phyloP scores from a whole-genome alignment of 2,797 vertebrate species.

The Artibeus jamaicensis region DNA sequence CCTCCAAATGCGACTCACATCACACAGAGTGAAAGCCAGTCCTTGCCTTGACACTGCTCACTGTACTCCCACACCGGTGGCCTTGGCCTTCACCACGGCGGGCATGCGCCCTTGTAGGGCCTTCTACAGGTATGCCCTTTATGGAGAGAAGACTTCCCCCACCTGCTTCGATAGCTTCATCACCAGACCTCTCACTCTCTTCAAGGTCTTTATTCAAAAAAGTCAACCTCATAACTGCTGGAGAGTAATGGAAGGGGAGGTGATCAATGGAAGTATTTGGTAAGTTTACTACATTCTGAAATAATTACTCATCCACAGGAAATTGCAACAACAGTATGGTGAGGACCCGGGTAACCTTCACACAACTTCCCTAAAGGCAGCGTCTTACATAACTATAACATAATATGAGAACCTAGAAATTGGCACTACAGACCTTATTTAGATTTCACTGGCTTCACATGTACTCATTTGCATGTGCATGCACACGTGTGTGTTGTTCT shows the following conservation, averaged over 20 bases:
- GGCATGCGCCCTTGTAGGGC: background rate
- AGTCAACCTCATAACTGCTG: background rate
- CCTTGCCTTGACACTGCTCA: background rate
- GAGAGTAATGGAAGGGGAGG: background rate
- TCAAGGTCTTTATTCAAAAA: constrained; percentile 18
- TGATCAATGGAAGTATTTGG: background rate
- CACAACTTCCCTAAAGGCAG: background rate
- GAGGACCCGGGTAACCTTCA: background rate
- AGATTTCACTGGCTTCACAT: background rate
- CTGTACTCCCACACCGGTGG: background rate
- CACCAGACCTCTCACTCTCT: background rate
- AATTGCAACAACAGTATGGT: background rate
- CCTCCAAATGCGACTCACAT: background rate
- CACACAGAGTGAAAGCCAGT: background rate
- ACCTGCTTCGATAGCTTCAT: background rate
- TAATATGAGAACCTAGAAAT: background rate
- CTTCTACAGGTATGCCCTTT: background rate
- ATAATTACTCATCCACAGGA: background rate
- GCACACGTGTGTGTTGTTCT: background rate
- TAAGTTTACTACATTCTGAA: background rate
- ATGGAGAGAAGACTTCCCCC: background rate
- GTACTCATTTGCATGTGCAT: background rate
- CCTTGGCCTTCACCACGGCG: background rate
- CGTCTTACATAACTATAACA: background rate
- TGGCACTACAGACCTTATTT: background rate